Evolutionary conservation across 1,140 invertebrate genomes (phyloP), one percentile per base, ranked within the genome.

Genomic region (Batillaria attramentaria): DNA sequence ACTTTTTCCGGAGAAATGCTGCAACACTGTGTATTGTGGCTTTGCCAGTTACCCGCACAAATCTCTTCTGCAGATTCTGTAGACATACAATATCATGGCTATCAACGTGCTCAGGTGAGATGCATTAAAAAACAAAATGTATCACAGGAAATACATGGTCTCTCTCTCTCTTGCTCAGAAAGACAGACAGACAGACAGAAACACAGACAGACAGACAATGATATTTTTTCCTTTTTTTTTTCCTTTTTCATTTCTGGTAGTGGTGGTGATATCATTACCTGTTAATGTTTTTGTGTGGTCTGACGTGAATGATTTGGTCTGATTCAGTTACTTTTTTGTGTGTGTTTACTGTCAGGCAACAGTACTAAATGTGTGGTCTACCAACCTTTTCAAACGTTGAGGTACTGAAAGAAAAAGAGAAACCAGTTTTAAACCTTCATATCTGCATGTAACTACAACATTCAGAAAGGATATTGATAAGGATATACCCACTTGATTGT

Each of bases 11-110:
- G 33, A 87, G 78, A 62, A 87, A 85, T 10, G 70, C 65, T 8
- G 62, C 70, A n/a, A 85, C 72, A 72, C 81, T 80, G 28, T 79
- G 77, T 39, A 85, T 70, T 16, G 84, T 87, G 18, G 86, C 86
- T 43, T 79, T 70, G 20, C 80, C 78, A n/a, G 84, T 84, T 5
- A 85, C 86, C 43, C 84, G 69, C 24, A 87, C 50, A 79, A 77
- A 87, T 33, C 78, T 79, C 69, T 85, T 87, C 5, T 81, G 80
- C 57, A 85, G 77, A 60, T 75, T 77, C 80, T 85, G 76, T 73
- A 85, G 75, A 43, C 8, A 79, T 42, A 28, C 50, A 80, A 65
- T 43, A 79, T 42, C 5, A 74, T 43, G 65, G 41, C n/a, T n/a
- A n/a, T n/a, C n/a, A n/a, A n/a, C n/a, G n/a, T n/a, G n/a, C n/a